Percentiles rank a stretch among this genome's conserved stretches.
Evolutionary conservation across 2,888 invertebrate genomes (phyloP).

Genomic region (Tipula lateralis): DNA sequence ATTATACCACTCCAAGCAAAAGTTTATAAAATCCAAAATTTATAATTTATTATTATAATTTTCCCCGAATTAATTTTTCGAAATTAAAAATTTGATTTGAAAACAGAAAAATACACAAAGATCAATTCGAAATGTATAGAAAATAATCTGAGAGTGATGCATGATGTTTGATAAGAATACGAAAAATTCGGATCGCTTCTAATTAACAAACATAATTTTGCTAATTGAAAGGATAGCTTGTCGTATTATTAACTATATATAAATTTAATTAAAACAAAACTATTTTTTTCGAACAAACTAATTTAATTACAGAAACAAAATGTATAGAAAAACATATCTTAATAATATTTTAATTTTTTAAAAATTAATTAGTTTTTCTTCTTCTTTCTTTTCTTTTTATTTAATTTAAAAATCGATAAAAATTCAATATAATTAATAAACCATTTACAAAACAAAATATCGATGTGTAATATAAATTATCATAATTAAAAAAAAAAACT

Average conservation of each 20-base stretch:
- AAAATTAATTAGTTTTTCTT: constrained; percentile 27
- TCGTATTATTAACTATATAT: background rate
- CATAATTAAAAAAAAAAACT: background rate
- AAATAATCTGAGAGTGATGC: background rate
- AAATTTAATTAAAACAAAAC: background rate
- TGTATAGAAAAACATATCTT: background rate
- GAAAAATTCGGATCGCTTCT: background rate
- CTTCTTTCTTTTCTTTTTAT: constrained; percentile 26
- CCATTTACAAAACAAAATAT: constrained; percentile 2
- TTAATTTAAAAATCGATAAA: constrained; percentile 11
- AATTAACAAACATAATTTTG: background rate
- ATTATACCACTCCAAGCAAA: background rate
- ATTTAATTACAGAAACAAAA: background rate
- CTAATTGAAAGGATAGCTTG: constrained; percentile 24
- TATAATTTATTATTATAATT: background rate
- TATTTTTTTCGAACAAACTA: constrained; percentile 14
- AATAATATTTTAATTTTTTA: constrained; percentile 20
- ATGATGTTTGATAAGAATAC: background rate
- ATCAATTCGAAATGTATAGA: background rate
- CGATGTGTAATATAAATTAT: background rate
- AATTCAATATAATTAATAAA: constrained; percentile 12
- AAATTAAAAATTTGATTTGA: background rate
- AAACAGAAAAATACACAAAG: background rate
- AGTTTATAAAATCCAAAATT: background rate
- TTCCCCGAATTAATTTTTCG: background rate